phyloP scores from a whole-genome alignment of 2,113 vertebrate species.

The Dasyurus viverrinus region DNA sequence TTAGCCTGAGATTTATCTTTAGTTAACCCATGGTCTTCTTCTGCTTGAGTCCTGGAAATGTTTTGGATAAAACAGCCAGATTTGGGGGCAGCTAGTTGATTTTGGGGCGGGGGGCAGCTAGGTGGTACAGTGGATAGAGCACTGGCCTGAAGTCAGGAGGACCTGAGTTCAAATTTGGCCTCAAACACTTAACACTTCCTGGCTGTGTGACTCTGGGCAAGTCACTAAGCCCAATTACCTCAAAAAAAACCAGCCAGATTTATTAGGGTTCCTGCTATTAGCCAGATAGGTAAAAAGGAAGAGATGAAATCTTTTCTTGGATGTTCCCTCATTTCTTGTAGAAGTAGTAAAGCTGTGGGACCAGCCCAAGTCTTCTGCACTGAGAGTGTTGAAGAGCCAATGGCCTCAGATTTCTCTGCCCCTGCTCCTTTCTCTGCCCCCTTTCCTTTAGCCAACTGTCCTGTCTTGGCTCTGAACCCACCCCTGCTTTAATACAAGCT shows the following conservation, averaged over 20 bases:
- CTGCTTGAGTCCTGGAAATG: background rate
- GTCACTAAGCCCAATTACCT: too few species aligned
- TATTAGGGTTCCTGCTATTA: background rate
- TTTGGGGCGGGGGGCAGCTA: too few species aligned
- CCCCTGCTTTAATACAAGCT: background rate
- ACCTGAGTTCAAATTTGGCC: too few species aligned
- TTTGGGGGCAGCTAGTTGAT: too few species aligned
- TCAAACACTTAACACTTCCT: too few species aligned
- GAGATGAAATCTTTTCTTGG: background rate
- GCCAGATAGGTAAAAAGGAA: background rate
- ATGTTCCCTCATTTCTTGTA: background rate
- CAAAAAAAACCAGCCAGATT: background rate
- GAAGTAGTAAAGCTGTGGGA: background rate
- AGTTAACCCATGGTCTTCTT: background rate
- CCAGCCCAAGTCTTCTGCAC: background rate
- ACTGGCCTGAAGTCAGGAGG: too few species aligned
- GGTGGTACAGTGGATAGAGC: too few species aligned
- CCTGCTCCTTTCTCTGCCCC: background rate
- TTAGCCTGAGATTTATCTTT: background rate
- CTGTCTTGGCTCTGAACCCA: background rate
- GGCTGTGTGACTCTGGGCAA: too few species aligned
- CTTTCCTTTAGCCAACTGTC: background rate
- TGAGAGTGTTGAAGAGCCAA: background rate
- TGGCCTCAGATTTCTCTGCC: background rate
- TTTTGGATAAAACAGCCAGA: background rate